phyloP scores from a whole-genome alignment of 2,888 invertebrate species.

The Patella depressa region DNA sequence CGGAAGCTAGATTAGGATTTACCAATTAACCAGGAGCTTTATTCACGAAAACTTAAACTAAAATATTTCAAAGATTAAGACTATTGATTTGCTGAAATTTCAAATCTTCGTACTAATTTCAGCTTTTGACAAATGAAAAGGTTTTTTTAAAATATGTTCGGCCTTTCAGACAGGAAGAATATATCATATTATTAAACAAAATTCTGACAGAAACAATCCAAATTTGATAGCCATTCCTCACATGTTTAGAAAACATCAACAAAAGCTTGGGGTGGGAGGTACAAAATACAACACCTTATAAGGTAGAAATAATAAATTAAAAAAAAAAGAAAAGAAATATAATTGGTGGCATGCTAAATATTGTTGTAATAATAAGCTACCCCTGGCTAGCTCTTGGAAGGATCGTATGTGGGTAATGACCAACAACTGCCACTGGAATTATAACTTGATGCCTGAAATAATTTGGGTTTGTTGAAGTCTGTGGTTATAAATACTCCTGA shows the following conservation, averaged over 20 bases:
- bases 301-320: not conserved
- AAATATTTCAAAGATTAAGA: no score
- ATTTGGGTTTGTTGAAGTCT: not conserved
- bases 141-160: no score
- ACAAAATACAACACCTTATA: not conserved
- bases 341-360: not conserved
- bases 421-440: constrained; percentile 43
- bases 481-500: no score
- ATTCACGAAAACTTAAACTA: no score
- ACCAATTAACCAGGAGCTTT: no score
- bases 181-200: not conserved
- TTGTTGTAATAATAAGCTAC: no score
- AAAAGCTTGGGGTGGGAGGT: not conserved
- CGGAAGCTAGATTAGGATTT: no score
- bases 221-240: not conserved
- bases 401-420: constrained; percentile 44
- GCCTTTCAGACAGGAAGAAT: no score
- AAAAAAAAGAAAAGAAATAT: not conserved
- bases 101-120: no score
- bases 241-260: not conserved
- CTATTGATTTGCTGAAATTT: no score
- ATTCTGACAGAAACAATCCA: not conserved
- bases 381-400: constrained; percentile 39
- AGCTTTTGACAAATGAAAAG: no score
- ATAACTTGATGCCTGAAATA: constrained; percentile 7